Conservation (phyloP, 2,113 vertebrate genomes). For the Dromas ardeola region DNA sequence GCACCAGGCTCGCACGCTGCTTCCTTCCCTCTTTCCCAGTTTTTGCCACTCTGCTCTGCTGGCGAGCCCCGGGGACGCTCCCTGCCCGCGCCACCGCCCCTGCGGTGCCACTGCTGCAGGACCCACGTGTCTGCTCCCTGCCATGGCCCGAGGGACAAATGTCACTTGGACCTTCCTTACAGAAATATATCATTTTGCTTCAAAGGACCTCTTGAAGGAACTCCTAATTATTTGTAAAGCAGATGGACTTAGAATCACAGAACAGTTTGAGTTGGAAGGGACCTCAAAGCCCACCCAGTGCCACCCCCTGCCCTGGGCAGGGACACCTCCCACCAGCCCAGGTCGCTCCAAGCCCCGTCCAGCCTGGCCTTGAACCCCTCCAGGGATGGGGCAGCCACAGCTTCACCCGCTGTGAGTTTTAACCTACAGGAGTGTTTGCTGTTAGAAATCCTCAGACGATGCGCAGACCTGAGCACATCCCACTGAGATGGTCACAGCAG, state of each 20-base stretch:
- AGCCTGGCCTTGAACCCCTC: not conserved
- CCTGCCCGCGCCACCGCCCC: rapidly evolving
- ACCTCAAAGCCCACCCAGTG: not conserved
- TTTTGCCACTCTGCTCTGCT: not conserved
- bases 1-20: not conserved
- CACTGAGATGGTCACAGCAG: not conserved
- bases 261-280: too few relatives aligned
- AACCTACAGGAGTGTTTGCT: not conserved
- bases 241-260: not conserved
- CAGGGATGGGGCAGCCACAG: not conserved
- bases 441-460: not conserved
- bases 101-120: rapidly evolving
- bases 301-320: not conserved
- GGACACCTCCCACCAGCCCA: not conserved
- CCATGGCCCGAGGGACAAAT: not conserved
- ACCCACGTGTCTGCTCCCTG: not conserved
- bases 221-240: not conserved
- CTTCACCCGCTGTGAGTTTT: not conserved
- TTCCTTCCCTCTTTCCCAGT: not conserved
- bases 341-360: not conserved
- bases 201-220: not conserved
- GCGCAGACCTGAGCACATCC: not conserved
- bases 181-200: not conserved
- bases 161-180: not conserved
- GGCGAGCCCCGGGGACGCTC: rapidly evolving